A percentile compares a stretch with the other conserved stretches of the same genome.
phyloP scores from a whole-genome alignment of 2,797 vertebrate genomes.

The Hoplostethus atlanticus region DNA sequence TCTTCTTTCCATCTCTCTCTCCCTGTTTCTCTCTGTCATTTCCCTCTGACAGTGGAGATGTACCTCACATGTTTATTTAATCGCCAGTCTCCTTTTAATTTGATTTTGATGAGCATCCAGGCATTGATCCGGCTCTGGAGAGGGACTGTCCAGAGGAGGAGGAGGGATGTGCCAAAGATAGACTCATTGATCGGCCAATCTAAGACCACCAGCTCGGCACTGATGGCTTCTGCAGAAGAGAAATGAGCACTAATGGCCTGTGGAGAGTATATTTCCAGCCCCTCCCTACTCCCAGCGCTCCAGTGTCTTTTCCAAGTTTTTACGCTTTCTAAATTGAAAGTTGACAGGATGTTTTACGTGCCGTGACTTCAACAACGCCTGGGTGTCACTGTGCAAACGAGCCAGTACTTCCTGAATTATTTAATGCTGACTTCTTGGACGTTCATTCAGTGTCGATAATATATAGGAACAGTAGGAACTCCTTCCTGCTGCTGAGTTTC shows the following conservation, averaged over 20 bases:
- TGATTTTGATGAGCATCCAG: not conserved
- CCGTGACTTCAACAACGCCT: too few species aligned
- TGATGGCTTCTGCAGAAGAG: not conserved
- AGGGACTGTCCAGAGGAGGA: not conserved
- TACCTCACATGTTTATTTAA: slow-evolving; percentile 14
- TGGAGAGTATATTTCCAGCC: not conserved
- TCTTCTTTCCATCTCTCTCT: too few species aligned
- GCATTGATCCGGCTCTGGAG: slow-evolving; percentile 2
- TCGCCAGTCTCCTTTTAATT: too few species aligned
- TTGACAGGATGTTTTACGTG: not conserved
- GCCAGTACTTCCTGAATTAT: too few species aligned
- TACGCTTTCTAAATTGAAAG: not conserved
- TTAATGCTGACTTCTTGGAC: too few species aligned
- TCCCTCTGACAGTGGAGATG: not conserved
- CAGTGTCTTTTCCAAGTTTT: not conserved
- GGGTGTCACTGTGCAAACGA: too few species aligned
- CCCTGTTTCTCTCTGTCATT: not conserved
- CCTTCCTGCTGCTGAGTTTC: too few species aligned
- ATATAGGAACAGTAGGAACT: too few species aligned
- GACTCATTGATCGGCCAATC: not conserved
- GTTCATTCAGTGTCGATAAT: too few species aligned
- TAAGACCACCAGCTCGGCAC: not conserved
- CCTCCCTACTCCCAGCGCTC: not conserved
- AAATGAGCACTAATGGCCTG: not conserved
- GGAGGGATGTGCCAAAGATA: slow-evolving; percentile 16